Percentiles rank a stretch among this genome's conserved stretches.
Evolutionary conservation across 2,888 invertebrate genomes (phyloP).

Genomic region (Euspilapteryx auroguttella): DNA sequence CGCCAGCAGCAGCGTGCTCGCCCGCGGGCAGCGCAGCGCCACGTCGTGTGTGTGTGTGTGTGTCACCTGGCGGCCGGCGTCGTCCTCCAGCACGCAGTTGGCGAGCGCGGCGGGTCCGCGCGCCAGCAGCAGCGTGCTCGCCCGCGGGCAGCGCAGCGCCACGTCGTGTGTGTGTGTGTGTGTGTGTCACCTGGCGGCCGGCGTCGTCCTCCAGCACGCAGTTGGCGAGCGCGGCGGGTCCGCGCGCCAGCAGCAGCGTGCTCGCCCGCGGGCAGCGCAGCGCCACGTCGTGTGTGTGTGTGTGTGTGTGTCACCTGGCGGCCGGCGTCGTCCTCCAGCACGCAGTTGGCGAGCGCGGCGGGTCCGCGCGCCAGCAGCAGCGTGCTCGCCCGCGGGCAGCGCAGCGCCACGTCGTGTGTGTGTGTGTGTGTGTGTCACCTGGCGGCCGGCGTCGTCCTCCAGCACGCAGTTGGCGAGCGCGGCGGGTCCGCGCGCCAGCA

Average conservation of each 20-base stretch:
- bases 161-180: no score
- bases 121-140: constrained; percentile 30
- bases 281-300: no score
- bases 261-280: constrained; percentile 26
- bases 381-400: constrained; percentile 29
- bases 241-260: constrained; percentile 26
- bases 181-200: constrained; percentile 27
- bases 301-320: no score
- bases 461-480: constrained; percentile 19
- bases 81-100: constrained; percentile 22
- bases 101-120: constrained; percentile 18
- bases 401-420: no score
- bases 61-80: constrained; percentile 28
- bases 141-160: constrained; percentile 19
- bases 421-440: no score
- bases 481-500: constrained; percentile 23
- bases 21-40: constrained; percentile 19
- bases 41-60: no score
- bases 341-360: constrained; percentile 16
- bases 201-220: constrained; percentile 26
- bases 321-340: constrained; percentile 20
- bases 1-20: constrained; percentile 30
- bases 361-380: constrained; percentile 25
- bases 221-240: constrained; percentile 16
- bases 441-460: constrained; percentile 21